Percentiles rank a stretch among this genome's conserved stretches.
Evolutionary conservation across 2,888 invertebrate genomes (phyloP).

Genomic region (Amiota communis): DNA sequence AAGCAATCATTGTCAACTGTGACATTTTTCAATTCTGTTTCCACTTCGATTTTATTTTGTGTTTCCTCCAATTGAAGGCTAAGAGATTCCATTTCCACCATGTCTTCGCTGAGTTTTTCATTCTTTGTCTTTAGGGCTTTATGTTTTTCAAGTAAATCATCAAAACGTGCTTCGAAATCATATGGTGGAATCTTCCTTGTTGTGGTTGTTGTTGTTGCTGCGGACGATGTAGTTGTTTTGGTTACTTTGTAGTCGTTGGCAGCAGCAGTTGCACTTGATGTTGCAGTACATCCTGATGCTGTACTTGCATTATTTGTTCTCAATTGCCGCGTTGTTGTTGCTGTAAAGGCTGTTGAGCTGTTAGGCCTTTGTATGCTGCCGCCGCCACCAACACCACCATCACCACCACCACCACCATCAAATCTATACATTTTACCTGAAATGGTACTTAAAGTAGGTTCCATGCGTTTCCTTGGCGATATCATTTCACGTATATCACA

Average conservation of each 20-base stretch:
- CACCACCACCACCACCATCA: no score
- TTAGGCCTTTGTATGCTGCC: no score
- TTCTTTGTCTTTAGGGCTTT: slow-evolving; percentile 75
- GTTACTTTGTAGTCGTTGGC: slow-evolving; percentile 34
- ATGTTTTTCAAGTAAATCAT: slow-evolving; percentile 78
- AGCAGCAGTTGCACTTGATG: not conserved
- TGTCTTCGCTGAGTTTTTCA: slow-evolving; percentile 74
- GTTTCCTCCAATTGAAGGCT: slow-evolving; percentile 75
- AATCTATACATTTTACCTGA: slow-evolving; percentile 59
- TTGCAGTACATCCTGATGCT: slow-evolving; percentile 25
- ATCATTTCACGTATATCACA: slow-evolving; percentile 62
- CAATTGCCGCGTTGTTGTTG: not conserved
- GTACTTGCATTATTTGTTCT: not conserved
- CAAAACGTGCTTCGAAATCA: slow-evolving; percentile 79
- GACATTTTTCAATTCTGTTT: slow-evolving; percentile 60
- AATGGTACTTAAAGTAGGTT: slow-evolving; percentile 62
- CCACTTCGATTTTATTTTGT: slow-evolving; percentile 62
- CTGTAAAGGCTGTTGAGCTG: not conserved
- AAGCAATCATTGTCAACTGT: slow-evolving; percentile 64
- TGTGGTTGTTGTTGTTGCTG: slow-evolving; percentile 14
- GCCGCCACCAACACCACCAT: no score
- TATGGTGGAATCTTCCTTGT: slow-evolving; percentile 77
- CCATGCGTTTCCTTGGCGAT: slow-evolving; percentile 58
- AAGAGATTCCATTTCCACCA: slow-evolving; percentile 74
- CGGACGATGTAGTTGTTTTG: slow-evolving; percentile 4